Percentiles rank a stretch among this genome's conserved stretches.
phyloP scores from a whole-genome alignment of 2,888 invertebrate species.

The Ormyrus pomaceus region DNA sequence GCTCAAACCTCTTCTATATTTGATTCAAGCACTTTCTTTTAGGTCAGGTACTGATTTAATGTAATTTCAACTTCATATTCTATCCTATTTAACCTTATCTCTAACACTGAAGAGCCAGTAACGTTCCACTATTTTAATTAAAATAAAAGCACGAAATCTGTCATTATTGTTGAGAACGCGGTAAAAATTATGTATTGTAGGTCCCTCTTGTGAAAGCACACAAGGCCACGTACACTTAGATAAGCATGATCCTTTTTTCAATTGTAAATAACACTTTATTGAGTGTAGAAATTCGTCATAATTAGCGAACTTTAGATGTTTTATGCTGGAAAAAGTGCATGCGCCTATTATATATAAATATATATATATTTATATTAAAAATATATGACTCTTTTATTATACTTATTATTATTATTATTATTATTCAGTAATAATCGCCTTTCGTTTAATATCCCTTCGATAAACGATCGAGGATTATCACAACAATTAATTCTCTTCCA shows the following conservation, averaged over 20 bases:
- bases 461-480: constrained; percentile 54
- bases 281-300: constrained; percentile 26
- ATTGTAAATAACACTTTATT: constrained; percentile 68
- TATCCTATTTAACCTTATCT: too few relatives aligned
- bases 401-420: constrained; percentile 18
- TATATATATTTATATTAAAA: constrained; percentile 30
- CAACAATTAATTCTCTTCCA: constrained; percentile 71
- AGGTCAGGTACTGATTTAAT: too few relatives aligned
- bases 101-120: constrained; percentile 49
- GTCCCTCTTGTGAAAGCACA: constrained; percentile 37
- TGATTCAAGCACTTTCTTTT: too few relatives aligned
- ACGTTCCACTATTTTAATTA: constrained; percentile 14
- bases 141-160: constrained; percentile 32
- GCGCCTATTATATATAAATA: constrained; percentile 43
- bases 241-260: constrained; percentile 63
- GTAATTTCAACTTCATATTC: too few relatives aligned
- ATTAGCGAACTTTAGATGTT: constrained; percentile 35
- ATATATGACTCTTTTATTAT: constrained; percentile 26
- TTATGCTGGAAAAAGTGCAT: constrained; percentile 55
- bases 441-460: constrained; percentile 53
- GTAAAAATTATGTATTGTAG: constrained; percentile 23
- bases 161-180: constrained; percentile 26
- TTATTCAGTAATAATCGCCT: constrained; percentile 55
- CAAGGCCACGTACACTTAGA: constrained; percentile 27
- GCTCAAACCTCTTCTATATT: too few relatives aligned